Evolutionary conservation across 1,140 invertebrate genomes (phyloP).

Genomic region (Dendrolimus kikuchii): DNA sequence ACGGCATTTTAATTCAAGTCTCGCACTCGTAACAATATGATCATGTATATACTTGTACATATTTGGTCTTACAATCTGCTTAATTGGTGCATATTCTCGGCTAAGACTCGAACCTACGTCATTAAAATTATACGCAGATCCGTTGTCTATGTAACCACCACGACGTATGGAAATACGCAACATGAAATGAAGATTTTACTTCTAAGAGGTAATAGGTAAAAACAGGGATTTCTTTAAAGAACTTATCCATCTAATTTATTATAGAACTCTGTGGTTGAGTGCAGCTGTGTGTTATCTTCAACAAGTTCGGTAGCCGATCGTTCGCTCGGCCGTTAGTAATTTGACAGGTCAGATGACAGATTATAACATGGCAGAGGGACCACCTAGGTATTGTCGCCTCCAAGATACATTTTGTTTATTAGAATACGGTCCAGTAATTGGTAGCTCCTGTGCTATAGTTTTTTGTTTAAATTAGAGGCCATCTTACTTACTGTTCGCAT

Average conservation of each 20-base stretch:
- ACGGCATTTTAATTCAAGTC: no score
- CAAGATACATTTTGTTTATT: conserved; percentile 60
- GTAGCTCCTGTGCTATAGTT: conserved; percentile 19
- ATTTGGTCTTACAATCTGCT: no score
- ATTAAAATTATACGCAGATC: no score
- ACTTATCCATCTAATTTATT: neutral
- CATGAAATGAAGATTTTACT: neutral
- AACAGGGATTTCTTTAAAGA: conserved; percentile 2
- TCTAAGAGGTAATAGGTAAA: conserved; percentile 7
- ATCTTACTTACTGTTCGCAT: conserved; percentile 5
- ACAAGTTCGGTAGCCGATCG: conserved; percentile 67
- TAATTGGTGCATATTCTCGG: no score
- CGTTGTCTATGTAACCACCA: no score
- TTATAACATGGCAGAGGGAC: conserved; percentile 50
- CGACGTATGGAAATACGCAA: no score
- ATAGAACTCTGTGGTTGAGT: conserved; percentile 22
- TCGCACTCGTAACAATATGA: no score
- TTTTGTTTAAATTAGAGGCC: conserved; percentile 4
- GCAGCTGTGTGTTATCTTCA: conserved; percentile 53
- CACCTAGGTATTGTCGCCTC: conserved; percentile 55
- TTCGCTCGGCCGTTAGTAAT: conserved; percentile 67
- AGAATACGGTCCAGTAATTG: conserved; percentile 56
- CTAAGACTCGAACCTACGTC: no score
- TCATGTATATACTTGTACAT: no score
- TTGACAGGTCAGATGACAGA: conserved; percentile 70